Conservation (phyloP, 2,888 invertebrate genomes). For the Dasypogon diadema region DNA sequence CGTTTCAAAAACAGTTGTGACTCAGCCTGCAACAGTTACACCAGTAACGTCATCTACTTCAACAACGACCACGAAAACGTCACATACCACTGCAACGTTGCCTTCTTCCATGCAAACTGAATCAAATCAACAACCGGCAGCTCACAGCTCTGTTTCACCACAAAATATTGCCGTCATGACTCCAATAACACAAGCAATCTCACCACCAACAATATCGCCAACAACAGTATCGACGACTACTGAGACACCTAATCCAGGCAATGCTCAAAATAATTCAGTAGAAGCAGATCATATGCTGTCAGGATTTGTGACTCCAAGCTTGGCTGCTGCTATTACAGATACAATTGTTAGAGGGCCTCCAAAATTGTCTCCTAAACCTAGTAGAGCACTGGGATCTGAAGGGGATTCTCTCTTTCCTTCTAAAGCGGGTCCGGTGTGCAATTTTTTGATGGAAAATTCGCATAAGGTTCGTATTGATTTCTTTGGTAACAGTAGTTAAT, state of each 20-base stretch:
- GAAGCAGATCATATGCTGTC: slow-evolving; percentile 66
- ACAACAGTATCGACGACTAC: slow-evolving; percentile 11
- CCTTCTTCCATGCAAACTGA: neutral
- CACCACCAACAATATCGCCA: slow-evolving; percentile 37
- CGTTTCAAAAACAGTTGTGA: slow-evolving; percentile 60
- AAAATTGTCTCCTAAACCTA: slow-evolving; percentile 69
- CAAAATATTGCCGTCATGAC: neutral
- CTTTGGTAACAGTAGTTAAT: no score
- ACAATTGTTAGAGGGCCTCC: slow-evolving; percentile 65
- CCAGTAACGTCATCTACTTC: slow-evolving; percentile 38
- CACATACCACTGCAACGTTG: slow-evolving; percentile 9
- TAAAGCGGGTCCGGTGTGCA: slow-evolving; percentile 72
- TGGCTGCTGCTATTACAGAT: slow-evolving; percentile 64
- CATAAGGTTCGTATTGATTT: no score
- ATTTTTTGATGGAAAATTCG: slow-evolving; percentile 73
- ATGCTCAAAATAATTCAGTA: neutral
- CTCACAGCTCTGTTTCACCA: neutral
- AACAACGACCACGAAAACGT: neutral
- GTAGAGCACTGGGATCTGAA: slow-evolving; percentile 68
- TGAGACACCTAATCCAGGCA: neutral
- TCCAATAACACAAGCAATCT: neutral
- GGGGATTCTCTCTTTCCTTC: slow-evolving; percentile 70
- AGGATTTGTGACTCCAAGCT: slow-evolving; percentile 62
- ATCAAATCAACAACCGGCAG: slow-evolving; percentile 39
- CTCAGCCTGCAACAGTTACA: slow-evolving; percentile 22